Evolutionary conservation across 2,797 vertebrate genomes (phyloP).

Genomic region (Gila robusta): DNA sequence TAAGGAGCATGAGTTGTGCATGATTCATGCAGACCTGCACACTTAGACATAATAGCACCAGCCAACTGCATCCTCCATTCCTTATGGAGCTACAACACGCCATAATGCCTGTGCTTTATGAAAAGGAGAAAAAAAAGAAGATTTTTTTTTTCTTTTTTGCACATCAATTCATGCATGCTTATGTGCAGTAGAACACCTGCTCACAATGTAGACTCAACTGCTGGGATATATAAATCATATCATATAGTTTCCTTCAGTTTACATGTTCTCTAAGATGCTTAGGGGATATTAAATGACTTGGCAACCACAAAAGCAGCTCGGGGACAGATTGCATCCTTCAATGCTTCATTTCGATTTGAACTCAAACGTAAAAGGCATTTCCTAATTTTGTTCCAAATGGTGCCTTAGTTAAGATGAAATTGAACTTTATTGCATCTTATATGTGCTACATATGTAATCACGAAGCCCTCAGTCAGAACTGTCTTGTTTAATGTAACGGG

Average conservation of each 20-base stretch:
- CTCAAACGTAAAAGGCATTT: not conserved
- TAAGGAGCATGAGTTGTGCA: not conserved
- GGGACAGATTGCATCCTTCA: not conserved
- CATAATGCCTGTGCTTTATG: conserved; percentile 29
- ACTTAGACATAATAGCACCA: conserved; percentile 8
- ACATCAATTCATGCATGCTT: not conserved
- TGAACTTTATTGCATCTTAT: not conserved
- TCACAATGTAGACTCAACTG: conserved; percentile 20
- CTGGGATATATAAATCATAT: conserved; percentile 1
- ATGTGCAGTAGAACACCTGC: conserved; percentile 10
- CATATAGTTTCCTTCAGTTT: not conserved
- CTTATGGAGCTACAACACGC: conserved; percentile 19
- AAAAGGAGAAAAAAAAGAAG: not conserved
- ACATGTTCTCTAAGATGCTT: not conserved
- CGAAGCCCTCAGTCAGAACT: not conserved
- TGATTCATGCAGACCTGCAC: not conserved
- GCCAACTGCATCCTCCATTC: conserved; percentile 36
- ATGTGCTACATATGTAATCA: not conserved
- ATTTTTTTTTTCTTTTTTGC: not conserved
- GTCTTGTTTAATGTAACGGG: not conserved
- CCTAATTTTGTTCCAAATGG: not conserved
- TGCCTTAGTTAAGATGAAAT: not conserved
- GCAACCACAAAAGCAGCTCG: not conserved
- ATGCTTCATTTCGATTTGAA: not conserved
- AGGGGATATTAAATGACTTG: not conserved